These are phyloP conservation scores for Ploceus nigricollis DNA, from an alignment of 2,113 vertebrate species.

Conservation along the genomic window DNA sequence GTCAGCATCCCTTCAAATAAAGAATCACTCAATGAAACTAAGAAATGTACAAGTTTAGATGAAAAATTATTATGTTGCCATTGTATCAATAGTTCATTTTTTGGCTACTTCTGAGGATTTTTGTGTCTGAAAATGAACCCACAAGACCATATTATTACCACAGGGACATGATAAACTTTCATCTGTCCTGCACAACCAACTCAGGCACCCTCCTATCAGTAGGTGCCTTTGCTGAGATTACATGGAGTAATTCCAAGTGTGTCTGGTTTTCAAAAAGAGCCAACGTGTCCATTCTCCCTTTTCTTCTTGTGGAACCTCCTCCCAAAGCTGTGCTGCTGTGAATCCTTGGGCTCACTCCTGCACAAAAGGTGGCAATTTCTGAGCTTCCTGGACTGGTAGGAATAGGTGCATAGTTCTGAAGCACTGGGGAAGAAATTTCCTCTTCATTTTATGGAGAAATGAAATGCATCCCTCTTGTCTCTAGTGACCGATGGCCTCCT, in stretches of 20 bases:
- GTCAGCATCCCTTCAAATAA: background rate
- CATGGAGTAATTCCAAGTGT: background rate
- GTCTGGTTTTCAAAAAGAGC: background rate
- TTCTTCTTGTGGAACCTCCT: background rate
- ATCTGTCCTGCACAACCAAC: background rate
- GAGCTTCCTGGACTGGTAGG: background rate
- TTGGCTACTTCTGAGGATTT: background rate
- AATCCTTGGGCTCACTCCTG: background rate
- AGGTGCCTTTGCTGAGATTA: background rate
- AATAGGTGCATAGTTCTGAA: background rate
- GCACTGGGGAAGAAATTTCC: background rate
- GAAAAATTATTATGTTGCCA: background rate
- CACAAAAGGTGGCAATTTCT: background rate
- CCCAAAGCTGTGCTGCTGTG: background rate
- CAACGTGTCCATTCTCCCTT: background rate
- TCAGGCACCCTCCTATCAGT: background rate
- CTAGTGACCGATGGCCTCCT: background rate
- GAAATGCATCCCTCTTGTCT: background rate
- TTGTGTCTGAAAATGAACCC: background rate
- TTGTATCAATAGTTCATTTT: background rate
- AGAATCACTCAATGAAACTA: background rate
- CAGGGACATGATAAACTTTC: background rate
- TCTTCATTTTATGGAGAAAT: background rate
- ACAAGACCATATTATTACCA: background rate
- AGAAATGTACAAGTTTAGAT: background rate